Evolutionary conservation across 2,113 vertebrate species (phyloP).

Genomic region (Ariopsis seemanni): DNA sequence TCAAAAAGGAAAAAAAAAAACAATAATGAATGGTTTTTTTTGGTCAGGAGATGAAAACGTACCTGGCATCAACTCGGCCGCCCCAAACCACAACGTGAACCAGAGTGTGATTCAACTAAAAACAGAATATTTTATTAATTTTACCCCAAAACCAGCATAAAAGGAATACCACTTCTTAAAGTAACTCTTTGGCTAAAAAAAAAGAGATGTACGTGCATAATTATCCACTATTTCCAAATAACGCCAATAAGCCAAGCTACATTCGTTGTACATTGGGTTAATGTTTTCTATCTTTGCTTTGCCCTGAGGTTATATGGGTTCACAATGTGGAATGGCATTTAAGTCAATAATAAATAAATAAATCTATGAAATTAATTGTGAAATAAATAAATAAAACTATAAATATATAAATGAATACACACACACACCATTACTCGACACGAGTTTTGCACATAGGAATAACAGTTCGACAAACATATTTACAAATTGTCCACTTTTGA

Average conservation of each 20-base stretch:
- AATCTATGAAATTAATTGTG: no score
- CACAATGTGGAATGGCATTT: background rate
- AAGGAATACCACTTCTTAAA: background rate
- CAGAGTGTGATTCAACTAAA: conserved; percentile 65
- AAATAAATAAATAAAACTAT: no score
- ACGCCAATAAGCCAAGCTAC: background rate
- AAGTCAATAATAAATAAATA: no score
- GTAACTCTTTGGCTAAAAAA: background rate
- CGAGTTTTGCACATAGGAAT: no score
- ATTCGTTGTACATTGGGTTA: background rate
- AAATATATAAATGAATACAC: no score
- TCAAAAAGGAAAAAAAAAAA: background rate
- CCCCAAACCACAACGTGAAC: conserved; percentile 69
- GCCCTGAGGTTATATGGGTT: background rate
- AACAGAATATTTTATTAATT: conserved; percentile 23
- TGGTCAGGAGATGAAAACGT: conserved; percentile 29
- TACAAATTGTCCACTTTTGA: no score
- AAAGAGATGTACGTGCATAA: background rate
- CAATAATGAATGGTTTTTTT: background rate
- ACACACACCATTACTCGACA: no score
- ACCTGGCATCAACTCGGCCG: conserved; percentile 52
- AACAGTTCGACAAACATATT: no score
- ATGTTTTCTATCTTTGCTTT: no score
- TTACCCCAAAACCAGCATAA: background rate
- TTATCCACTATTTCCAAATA: background rate